Evolutionary conservation across 2,113 vertebrate genomes (phyloP).

Genomic region (Elaphurus davidianus): DNA sequence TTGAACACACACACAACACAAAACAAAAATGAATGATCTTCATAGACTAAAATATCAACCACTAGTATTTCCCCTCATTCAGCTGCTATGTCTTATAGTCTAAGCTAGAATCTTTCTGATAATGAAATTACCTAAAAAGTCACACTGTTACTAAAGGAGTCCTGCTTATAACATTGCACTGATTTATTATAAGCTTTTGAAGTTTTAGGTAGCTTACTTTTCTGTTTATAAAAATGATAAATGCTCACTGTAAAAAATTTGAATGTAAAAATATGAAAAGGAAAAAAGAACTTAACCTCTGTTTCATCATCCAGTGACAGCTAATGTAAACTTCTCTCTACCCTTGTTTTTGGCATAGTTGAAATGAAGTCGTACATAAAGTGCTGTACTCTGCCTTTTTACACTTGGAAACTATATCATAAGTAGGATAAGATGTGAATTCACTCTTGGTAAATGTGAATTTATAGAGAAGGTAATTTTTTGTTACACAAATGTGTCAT

Average conservation of each 20-base stretch:
- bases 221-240: neutral
- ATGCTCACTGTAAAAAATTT: neutral
- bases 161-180: neutral
- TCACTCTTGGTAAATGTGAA: neutral
- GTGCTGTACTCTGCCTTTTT: constrained; percentile 8
- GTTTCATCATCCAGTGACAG: neutral
- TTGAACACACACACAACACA: neutral
- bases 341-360: neutral
- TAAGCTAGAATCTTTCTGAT: neutral
- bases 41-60: neutral
- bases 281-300: neutral
- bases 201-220: neutral
- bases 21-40: neutral
- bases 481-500: neutral
- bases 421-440: neutral
- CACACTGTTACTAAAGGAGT: neutral
- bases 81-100: neutral
- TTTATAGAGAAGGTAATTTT: neutral
- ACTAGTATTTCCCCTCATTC: neutral
- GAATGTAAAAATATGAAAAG: neutral
- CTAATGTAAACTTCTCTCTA: neutral
- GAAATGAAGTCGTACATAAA: neutral
- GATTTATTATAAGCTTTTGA: neutral
- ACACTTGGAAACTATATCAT: neutral
- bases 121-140: neutral